These are phyloP conservation scores for Brachycybe producta DNA, from an alignment of 2,888 invertebrate species.

Conservation along the genomic window DNA sequence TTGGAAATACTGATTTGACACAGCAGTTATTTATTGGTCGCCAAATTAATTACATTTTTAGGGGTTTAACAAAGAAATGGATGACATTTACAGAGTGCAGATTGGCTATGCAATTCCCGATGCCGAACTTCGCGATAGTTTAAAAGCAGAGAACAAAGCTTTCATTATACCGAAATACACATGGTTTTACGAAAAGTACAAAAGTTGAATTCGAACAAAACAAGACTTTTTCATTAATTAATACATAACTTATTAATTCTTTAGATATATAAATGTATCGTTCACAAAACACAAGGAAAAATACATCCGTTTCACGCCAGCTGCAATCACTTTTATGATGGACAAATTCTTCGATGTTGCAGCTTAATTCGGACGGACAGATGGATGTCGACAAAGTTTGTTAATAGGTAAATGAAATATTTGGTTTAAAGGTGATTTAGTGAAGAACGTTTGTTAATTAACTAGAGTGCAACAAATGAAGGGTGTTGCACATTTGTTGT, in stretches of 20 bases:
- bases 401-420: too few species aligned
- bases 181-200: constrained; percentile 56
- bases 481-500: too few species aligned
- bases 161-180: constrained; percentile 74
- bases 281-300: constrained; percentile 90
- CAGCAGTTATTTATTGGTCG: not conserved
- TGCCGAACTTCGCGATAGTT: constrained; percentile 68
- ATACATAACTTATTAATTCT: constrained; percentile 24
- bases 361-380: too few species aligned
- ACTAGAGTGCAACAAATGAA: too few species aligned
- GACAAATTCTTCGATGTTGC: constrained; percentile 87
- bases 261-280: constrained; percentile 53
- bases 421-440: too few species aligned
- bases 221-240: constrained; percentile 9
- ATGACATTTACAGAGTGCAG: constrained; percentile 72
- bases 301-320: constrained; percentile 78
- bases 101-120: constrained; percentile 88
- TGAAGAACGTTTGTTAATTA: too few species aligned
- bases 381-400: too few species aligned
- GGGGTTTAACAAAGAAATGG: constrained; percentile 93
- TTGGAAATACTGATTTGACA: not conserved
- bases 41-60: constrained; percentile 32
- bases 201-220: not conserved
- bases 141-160: constrained; percentile 81
- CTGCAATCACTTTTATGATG: constrained; percentile 66